Conservation (phyloP, 64 coral and sea anemone species). For the Montipora capricornis region DNA sequence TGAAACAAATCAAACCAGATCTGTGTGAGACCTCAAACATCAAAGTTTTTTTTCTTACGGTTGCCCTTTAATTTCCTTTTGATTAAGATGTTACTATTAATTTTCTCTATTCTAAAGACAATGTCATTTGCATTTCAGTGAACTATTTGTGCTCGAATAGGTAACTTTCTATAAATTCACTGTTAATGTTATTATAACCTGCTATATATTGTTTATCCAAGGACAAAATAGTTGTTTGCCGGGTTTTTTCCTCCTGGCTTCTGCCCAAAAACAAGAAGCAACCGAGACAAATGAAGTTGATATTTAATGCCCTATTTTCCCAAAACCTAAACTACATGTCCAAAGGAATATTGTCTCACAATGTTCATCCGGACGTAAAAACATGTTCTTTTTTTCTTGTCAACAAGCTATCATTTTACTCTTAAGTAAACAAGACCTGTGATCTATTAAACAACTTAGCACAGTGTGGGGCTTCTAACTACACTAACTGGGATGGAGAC, state of each 20-base stretch:
- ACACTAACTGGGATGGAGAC: background rate
- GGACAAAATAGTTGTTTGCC: no score
- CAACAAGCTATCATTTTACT: background rate
- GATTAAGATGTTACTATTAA: no score
- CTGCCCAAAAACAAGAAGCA: background rate
- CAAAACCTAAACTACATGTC: background rate
- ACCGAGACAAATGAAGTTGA: background rate
- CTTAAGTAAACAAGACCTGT: slow-evolving; percentile 7
- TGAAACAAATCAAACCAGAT: background rate
- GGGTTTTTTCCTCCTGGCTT: background rate
- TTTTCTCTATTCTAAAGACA: background rate
- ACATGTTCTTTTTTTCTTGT: background rate
- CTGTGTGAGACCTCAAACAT: background rate
- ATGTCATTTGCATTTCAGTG: background rate
- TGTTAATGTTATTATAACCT: no score
- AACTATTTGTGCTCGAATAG: no score
- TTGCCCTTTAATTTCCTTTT: no score
- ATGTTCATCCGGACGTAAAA: background rate
- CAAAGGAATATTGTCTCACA: background rate
- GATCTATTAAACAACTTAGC: background rate
- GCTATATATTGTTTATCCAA: no score
- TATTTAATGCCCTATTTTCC: background rate
- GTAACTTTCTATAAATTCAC: no score
- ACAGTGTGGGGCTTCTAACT: background rate
- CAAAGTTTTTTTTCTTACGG: no score